Base-by-base conservation (phyloP, 2,113 vertebrate genomes). In the Tychaedon coryphoeus region DNA sequence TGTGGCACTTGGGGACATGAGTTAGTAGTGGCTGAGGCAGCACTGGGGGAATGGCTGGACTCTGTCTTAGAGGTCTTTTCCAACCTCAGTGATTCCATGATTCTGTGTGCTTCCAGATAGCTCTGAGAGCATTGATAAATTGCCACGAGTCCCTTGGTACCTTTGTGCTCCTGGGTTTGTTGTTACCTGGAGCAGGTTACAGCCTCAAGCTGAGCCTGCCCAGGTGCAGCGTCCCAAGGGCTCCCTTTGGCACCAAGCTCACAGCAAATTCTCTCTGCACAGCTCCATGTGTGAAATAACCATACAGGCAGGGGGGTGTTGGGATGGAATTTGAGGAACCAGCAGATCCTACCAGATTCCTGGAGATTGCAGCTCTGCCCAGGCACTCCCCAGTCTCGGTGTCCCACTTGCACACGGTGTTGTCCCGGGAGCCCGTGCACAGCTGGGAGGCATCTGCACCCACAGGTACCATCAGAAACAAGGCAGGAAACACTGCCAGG, bases 371-470 rank as follows among this genome's bases (percentile, higher is more conserved):
- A 2, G 97, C 98, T 96, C 97, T 99, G 82, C 98, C 98, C 95
- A 99, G 95, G 81, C 98, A 98, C 94, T 97, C 97, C 45, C 98
- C 99, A 0, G 98, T 98, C 92, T 98, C 98, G 4, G 99, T 95
- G 75, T 99, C 99, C 99, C 99, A 99, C 95, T 99, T 98, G 88
- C 99, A 98, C 93, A 99, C 95, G 14, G 98, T 98, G 97, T 99
- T 99, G 98, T 99, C 99, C 42, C 99, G 98, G 38, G 99, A 99
- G 24, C 99, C 99, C 0, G 98, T 99, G 96, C 99, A 99, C 72
- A 99, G 97, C 97, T 97, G 98, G 60, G 97, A 97, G 3, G 98
- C 98, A 29, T 99, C 99, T 99, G 89, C 74, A 95, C 87, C 51
- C 89, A 92, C 61, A 36, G 64, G 64, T 10, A 6, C 22, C 17